These are phyloP conservation scores for Gobionotothen gibberifrons DNA, from an alignment of 2,797 vertebrate species.

Conservation along the genomic window DNA sequence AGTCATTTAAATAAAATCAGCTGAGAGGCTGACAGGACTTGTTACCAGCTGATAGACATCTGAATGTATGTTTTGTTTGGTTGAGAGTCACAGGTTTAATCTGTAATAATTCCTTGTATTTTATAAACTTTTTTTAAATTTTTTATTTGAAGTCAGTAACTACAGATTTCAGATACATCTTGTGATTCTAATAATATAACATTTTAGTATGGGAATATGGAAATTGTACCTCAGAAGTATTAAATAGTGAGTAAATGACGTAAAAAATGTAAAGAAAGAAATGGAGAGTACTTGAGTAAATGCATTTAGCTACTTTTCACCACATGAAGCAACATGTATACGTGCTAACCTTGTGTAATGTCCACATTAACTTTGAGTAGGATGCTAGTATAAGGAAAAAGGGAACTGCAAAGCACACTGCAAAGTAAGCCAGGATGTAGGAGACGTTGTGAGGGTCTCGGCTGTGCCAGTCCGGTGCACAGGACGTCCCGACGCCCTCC, in stretches of 20 bases:
- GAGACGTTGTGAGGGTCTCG: conserved; percentile 78
- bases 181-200: not conserved
- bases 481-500: conserved; percentile 85
- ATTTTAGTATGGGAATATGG: not conserved
- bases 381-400: conserved; percentile 79
- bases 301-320: not conserved
- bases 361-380: conserved; percentile 80
- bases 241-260: no score
- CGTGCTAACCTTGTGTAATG: conserved; percentile 77
- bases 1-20: not conserved
- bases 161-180: not conserved
- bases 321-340: not conserved
- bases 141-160: not conserved
- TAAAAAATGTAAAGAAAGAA: not conserved
- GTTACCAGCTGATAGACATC: not conserved
- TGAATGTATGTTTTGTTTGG: not conserved
- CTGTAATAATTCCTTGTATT: no score
- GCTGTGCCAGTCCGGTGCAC: conserved; percentile 84
- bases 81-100: not conserved
- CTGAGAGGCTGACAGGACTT: not conserved
- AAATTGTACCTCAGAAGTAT: not conserved
- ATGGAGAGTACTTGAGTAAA: not conserved
- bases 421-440: conserved; percentile 82
- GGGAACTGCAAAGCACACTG: conserved; percentile 83
- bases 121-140: no score